Conservation (phyloP, 2,113 vertebrate species). For the Corapipo altera region DNA sequence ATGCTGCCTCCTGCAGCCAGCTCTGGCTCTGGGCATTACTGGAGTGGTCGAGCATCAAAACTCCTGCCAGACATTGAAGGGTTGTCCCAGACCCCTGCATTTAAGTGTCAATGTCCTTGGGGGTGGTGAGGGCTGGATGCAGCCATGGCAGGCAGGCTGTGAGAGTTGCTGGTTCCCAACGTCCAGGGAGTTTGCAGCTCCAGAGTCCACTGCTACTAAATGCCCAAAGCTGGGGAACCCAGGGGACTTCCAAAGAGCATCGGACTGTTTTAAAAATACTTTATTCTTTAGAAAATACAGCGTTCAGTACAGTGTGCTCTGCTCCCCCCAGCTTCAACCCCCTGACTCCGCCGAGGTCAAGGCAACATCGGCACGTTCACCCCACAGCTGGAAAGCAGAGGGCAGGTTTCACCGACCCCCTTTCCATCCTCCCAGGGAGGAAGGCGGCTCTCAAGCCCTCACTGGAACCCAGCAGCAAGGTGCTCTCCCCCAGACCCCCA, state of each 20-base stretch:
- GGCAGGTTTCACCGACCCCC: background rate
- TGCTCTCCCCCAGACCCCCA: background rate
- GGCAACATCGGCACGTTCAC: background rate
- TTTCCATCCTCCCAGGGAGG: background rate
- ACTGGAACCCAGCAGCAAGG: constrained; percentile 44
- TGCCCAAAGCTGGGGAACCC: background rate
- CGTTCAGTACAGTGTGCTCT: constrained; percentile 63
- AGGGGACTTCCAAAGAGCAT: background rate
- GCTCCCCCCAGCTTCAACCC: background rate
- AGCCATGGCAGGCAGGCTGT: background rate
- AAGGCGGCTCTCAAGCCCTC: background rate
- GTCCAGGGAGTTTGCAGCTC: background rate
- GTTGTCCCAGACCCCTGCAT: background rate
- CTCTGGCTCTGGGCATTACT: background rate
- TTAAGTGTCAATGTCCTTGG: fast-evolving
- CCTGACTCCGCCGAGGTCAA: background rate
- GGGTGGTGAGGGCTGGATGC: background rate
- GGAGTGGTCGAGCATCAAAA: background rate
- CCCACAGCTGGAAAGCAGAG: background rate
- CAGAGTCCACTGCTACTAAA: background rate
- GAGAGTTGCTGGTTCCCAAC: background rate
- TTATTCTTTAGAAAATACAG: constrained; percentile 73
- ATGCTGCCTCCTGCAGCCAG: fast-evolving
- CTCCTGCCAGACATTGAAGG: background rate
- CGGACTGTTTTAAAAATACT: constrained; percentile 67